phyloP scores from a whole-genome alignment of 2,888 invertebrate genomes.

The Chymomyza fuscimana region DNA sequence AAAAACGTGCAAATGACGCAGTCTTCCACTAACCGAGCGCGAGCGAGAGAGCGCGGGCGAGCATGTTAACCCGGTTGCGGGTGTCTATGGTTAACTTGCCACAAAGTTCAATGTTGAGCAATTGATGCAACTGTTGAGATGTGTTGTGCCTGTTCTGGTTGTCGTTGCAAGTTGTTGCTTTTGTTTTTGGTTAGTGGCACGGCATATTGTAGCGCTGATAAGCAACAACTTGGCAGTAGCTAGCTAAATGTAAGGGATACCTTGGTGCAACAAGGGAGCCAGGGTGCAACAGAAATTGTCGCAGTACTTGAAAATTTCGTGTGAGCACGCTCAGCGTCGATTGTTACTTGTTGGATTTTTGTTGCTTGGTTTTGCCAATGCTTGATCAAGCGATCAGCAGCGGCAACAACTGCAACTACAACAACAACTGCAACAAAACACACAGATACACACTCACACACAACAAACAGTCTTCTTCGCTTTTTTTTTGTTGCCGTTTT shows the following conservation, averaged over 20 bases:
- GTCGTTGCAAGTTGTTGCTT: constrained; percentile 23
- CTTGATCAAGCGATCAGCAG: constrained; percentile 67
- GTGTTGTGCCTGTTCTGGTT: constrained; percentile 43
- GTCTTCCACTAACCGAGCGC: not conserved
- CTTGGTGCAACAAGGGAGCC: constrained; percentile 25
- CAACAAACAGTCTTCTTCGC: not conserved
- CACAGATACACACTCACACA: constrained; percentile 28
- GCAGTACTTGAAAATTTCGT: constrained; percentile 73
- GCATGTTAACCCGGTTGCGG: constrained; percentile 2
- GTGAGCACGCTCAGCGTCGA: constrained; percentile 73
- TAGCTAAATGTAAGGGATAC: not conserved
- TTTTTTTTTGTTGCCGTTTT: constrained; percentile 18
- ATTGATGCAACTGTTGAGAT: constrained; percentile 76
- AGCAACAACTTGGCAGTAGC: constrained; percentile 12
- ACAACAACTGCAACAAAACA: constrained; percentile 35
- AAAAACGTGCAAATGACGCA: constrained; percentile 71
- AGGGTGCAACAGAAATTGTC: constrained; percentile 57
- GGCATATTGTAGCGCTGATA: constrained; percentile 60
- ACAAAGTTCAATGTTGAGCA: constrained; percentile 74
- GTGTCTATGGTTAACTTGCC: not conserved
- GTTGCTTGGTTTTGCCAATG: constrained; percentile 11
- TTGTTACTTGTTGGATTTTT: constrained; percentile 42
- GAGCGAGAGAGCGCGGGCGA: not conserved
- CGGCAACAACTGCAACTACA: constrained; percentile 27
- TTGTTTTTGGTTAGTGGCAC: constrained; percentile 54